A percentile compares a stretch with the other conserved stretches of the same genome.
Conservation (phyloP, 2,797 vertebrate species). For the Halcyon smyrnensis region DNA sequence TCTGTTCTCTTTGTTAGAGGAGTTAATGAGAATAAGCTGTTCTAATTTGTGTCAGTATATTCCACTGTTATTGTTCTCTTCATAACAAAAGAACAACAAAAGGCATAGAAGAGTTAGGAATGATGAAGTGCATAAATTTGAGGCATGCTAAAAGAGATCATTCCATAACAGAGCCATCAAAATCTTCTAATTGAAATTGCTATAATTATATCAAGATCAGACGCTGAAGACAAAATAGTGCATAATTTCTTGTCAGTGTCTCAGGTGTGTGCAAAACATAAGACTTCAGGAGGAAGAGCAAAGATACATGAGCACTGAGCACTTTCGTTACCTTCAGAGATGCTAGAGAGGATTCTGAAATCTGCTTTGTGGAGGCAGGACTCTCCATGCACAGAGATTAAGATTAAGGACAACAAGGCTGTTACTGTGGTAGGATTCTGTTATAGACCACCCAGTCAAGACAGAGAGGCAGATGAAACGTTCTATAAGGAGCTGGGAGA, state of each 20-base stretch:
- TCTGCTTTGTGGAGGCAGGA: not conserved
- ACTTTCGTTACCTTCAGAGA: not conserved
- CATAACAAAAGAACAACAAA: constrained; percentile 64
- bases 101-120: constrained; percentile 42
- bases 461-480: too few relatives aligned
- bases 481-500: too few relatives aligned
- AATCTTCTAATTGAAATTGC: constrained; percentile 55
- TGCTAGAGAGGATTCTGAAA: not conserved
- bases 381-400: too few relatives aligned
- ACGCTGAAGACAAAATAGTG: constrained; percentile 54
- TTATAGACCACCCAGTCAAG: too few relatives aligned
- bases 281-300: not conserved
- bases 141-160: constrained; percentile 39
- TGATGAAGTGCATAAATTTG: constrained; percentile 47
- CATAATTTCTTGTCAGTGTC: constrained; percentile 15
- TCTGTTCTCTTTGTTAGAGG: constrained; percentile 2
- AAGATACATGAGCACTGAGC: not conserved
- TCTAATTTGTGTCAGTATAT: constrained; percentile 69
- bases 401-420: too few relatives aligned
- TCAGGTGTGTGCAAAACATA: not conserved
- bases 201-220: constrained; percentile 62
- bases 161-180: constrained; percentile 53
- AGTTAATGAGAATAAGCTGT: constrained; percentile 71
- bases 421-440: too few relatives aligned
- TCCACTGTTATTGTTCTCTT: constrained; percentile 56